Evolutionary conservation across 1,140 invertebrate species (phyloP), one percentile per base, ranked within the genome.

Genomic region (Lethocerus indicus): DNA sequence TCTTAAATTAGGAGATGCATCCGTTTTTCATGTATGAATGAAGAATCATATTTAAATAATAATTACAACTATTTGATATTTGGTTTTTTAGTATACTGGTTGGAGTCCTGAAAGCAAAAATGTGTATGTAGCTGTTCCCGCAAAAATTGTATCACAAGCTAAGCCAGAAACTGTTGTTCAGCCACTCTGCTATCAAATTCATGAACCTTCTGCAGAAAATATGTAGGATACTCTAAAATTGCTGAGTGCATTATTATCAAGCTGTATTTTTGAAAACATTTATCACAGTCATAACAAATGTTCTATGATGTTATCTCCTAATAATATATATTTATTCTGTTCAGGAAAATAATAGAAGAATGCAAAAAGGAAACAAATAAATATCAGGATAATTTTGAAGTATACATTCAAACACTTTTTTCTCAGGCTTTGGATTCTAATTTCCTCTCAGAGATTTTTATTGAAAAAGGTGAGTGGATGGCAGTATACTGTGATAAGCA

Each of bases 381-480:
- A 55, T 82, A 84, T 67, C 78, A 85, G 60, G 83, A 87, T 58
- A 82, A 83, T 64, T 89, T 89, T 64, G 85, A 88, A 71, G 83
- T 90, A 4, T 90, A 87, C 58, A 81, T 90, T 63, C 86, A 91
- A 63, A 87, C 86, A 5, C 72, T 91, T 56, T 87, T 90, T 57
- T 89, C 86, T 1, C 86, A 89, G 67, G 84, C 83, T 1, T 67
- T 91, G 41, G 86, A 91, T 68, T 81, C 84, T 2, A 88, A 87
- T 67, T 91, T 91, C 61, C 69, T 89, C 1, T 79, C 75, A 14
- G 87, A 90, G 71, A 89, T 91, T 63, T 83, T 85, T 56, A 81
- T 85, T 63, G 86, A 89, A 62, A 81, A 87, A 75, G 86, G 85
- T 88, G 70, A 64, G 49, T 2, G n/a, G 24, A n/a, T n/a, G n/a